Conservation (phyloP, 2,888 invertebrate species). For the Melipona beecheii region DNA sequence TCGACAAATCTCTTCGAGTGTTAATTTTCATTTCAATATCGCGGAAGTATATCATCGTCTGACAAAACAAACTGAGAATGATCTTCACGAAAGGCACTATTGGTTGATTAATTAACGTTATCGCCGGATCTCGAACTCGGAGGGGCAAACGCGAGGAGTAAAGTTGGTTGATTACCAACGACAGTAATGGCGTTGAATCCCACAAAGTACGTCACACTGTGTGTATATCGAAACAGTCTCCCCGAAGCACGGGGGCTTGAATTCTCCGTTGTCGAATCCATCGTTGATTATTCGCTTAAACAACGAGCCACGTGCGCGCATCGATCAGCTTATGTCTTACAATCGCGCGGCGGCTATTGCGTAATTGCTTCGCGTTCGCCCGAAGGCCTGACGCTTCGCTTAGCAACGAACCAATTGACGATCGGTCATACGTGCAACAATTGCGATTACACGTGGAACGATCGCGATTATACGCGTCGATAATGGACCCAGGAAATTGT, state of each 20-base stretch:
- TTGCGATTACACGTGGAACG: slow-evolving; percentile 61
- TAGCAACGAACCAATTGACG: slow-evolving; percentile 62
- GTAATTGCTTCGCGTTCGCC: slow-evolving; percentile 59
- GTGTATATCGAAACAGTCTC: too few relatives aligned
- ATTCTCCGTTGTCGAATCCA: slow-evolving; percentile 5
- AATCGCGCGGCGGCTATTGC: slow-evolving; percentile 50
- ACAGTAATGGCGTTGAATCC: not conserved
- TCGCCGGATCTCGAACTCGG: not conserved
- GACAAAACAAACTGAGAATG: too few relatives aligned
- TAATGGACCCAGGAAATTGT: slow-evolving; percentile 58
- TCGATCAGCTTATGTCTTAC: slow-evolving; percentile 64
- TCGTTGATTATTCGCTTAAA: slow-evolving; percentile 29
- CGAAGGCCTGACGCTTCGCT: slow-evolving; percentile 58
- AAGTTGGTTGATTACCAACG: not conserved
- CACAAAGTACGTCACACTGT: not conserved
- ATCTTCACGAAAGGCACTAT: too few relatives aligned
- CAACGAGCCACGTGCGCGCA: slow-evolving; percentile 10
- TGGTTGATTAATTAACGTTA: not conserved
- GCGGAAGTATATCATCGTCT: too few relatives aligned
- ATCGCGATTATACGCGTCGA: slow-evolving; percentile 59
- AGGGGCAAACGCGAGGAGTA: not conserved
- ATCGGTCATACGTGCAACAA: slow-evolving; percentile 63
- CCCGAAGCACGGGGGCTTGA: not conserved
- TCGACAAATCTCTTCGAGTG: too few relatives aligned
- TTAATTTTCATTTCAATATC: too few relatives aligned